Percentiles rank a stretch among this genome's conserved stretches.
phyloP scores from a whole-genome alignment of 2,888 invertebrate genomes.

The Quadroppia sp. region DNA sequence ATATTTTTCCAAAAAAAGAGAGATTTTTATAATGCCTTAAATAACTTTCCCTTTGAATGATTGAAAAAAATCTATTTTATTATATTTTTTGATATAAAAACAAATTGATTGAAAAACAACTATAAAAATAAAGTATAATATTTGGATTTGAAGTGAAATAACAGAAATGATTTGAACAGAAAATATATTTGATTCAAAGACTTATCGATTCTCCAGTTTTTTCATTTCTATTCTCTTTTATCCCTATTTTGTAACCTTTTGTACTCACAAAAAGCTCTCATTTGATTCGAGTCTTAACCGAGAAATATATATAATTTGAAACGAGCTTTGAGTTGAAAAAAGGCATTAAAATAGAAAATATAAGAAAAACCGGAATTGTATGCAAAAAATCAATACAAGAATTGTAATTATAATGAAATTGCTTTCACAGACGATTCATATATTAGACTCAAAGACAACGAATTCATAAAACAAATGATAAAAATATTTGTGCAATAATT shows the following conservation, averaged over 20 bases:
- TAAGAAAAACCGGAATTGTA: neutral
- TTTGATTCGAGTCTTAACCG: neutral
- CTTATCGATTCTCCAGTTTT: neutral
- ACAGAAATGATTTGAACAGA: neutral
- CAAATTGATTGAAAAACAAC: neutral
- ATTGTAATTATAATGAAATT: constrained; percentile 14
- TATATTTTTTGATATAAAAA: neutral
- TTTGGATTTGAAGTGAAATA: neutral
- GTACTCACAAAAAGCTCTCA: neutral
- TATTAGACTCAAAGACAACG: neutral
- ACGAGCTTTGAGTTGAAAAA: neutral
- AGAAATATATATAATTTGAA: neutral
- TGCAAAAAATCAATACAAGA: constrained; percentile 19
- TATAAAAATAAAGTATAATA: neutral
- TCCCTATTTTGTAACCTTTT: constrained; percentile 6
- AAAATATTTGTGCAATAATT: neutral
- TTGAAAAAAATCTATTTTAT: neutral
- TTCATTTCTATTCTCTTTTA: neutral
- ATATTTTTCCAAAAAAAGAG: too few species aligned
- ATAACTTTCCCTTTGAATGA: too few species aligned
- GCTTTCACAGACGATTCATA: neutral
- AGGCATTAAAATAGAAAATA: neutral
- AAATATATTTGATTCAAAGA: neutral
- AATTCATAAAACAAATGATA: neutral
- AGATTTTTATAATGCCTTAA: too few species aligned